phyloP scores from a whole-genome alignment of 2,888 invertebrate species.

The Dryococelus australis region DNA sequence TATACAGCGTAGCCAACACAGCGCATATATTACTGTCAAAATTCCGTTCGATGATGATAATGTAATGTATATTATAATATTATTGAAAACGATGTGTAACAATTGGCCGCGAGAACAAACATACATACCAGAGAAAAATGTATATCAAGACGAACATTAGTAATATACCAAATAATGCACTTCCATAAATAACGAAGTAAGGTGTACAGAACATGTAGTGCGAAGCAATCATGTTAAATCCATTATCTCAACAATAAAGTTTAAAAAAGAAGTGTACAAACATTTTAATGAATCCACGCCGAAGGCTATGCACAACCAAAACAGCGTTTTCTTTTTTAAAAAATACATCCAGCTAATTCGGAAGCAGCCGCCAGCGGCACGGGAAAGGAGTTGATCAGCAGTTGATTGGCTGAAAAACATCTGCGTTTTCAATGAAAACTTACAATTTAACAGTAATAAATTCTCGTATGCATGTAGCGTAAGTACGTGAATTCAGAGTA shows the following conservation, averaged over 20 bases:
- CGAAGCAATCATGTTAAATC: no score
- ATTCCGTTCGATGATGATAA: neutral
- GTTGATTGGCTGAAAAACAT: neutral
- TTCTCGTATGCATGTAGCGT: neutral
- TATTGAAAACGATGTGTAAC: neutral
- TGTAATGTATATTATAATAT: neutral
- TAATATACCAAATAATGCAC: no score
- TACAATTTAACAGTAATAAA: neutral
- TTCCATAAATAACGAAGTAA: no score
- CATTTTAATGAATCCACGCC: no score
- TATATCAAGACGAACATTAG: no score
- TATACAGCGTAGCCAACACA: neutral
- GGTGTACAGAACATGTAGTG: no score
- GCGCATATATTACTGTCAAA: neutral
- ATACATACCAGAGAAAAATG: no score
- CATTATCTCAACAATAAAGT: no score
- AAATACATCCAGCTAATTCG: neutral
- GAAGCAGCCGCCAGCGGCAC: neutral
- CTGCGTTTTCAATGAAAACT: neutral
- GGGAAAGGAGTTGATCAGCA: neutral
- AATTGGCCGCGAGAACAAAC: no score
- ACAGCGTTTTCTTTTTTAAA: neutral
- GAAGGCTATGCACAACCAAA: neutral
- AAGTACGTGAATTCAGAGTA: neutral
- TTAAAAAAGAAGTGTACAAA: no score